Evolutionary conservation across 2,113 vertebrate species (phyloP).

Genomic region (Naja naja): DNA sequence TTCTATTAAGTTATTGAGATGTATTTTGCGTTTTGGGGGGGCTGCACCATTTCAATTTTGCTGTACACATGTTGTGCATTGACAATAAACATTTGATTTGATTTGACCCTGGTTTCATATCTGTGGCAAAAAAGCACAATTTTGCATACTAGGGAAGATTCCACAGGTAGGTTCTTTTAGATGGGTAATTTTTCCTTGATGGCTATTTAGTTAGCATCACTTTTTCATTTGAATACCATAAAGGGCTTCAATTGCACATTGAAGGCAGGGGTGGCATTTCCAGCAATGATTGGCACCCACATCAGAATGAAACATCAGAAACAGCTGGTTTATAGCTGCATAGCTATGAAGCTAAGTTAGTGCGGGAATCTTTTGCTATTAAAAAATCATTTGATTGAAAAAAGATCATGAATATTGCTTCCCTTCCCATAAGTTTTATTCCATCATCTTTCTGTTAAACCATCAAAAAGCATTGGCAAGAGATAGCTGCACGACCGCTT

Average conservation of each 20-base stretch:
- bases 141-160: background rate
- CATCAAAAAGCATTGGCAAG: background rate
- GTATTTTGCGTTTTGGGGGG: no score
- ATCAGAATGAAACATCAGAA: slow-evolving; percentile 16
- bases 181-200: background rate
- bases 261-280: background rate
- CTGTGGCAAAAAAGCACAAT: background rate
- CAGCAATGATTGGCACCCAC: background rate
- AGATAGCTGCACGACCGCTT: background rate
- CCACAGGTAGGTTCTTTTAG: background rate
- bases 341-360: background rate
- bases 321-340: slow-evolving; percentile 14
- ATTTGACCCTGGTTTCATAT: background rate
- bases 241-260: background rate
- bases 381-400: background rate
- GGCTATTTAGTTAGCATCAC: background rate
- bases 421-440: background rate
- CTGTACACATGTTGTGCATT: no score
- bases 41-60: no score
- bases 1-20: no score
- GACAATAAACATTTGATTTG: no score
- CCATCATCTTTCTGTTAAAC: background rate
- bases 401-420: background rate
- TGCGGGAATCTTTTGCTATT: background rate
- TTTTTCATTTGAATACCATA: slow-evolving; percentile 1